Percentiles rank a stretch among this genome's conserved stretches.
These are phyloP conservation scores for Tetragonula carbonaria DNA, from an alignment of 2,888 invertebrate species.

Conservation along the genomic window DNA sequence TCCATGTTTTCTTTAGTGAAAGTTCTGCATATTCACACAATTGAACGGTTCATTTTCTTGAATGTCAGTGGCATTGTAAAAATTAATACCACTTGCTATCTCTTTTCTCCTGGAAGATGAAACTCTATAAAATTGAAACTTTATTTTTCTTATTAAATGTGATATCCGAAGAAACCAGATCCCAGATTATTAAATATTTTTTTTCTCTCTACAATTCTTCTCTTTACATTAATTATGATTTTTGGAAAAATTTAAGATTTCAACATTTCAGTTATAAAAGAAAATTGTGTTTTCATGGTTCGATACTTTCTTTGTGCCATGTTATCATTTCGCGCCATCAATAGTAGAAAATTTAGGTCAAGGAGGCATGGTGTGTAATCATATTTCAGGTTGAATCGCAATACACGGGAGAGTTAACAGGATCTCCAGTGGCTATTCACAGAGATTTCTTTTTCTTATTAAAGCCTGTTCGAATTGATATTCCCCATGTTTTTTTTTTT, in stretches of 20 bases:
- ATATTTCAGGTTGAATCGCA: constrained; percentile 5
- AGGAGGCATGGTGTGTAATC: constrained; percentile 36
- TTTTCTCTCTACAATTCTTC: not conserved
- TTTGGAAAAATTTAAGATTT: not conserved
- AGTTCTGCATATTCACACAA: not conserved
- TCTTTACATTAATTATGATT: not conserved
- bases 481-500: too few relatives aligned
- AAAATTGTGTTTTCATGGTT: not conserved
- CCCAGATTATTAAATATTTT: not conserved
- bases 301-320: not conserved
- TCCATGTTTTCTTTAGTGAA: not conserved
- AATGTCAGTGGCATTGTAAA: not conserved
- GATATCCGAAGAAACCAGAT: not conserved
- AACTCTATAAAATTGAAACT: not conserved
- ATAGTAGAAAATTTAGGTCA: constrained; percentile 54
- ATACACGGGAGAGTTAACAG: constrained; percentile 8
- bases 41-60: not conserved
- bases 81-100: not conserved
- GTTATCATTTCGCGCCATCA: not conserved
- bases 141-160: not conserved
- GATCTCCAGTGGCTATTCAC: constrained; percentile 29
- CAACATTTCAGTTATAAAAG: not conserved
- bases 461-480: too few relatives aligned
- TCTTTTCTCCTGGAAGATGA: not conserved
- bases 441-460: constrained; percentile 14